A percentile compares a stretch with the other conserved stretches of the same genome.
These are phyloP conservation scores for Siphamia tubifer DNA, from an alignment of 2,113 vertebrate species.

Conservation along the genomic window DNA sequence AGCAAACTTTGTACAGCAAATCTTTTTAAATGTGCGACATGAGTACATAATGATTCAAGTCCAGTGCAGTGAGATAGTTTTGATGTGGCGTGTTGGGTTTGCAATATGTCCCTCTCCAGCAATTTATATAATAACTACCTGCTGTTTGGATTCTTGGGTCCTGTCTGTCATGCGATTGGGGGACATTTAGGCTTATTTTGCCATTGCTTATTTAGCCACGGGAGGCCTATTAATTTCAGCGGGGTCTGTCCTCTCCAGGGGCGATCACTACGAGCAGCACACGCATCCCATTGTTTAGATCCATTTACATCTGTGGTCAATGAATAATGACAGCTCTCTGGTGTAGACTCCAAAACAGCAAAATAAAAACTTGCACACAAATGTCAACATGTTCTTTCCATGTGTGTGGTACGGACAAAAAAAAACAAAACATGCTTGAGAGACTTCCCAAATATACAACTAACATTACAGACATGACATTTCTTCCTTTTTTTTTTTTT, in stretches of 20 bases:
- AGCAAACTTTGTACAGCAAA: slow-evolving; percentile 41
- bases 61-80: slow-evolving; percentile 61
- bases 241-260: slow-evolving; percentile 79
- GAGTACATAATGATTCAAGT: slow-evolving; percentile 43
- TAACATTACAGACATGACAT: slow-evolving; percentile 25
- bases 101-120: slow-evolving; percentile 77
- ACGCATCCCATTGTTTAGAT: slow-evolving; percentile 75
- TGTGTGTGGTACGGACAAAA: no score
- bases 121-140: slow-evolving; percentile 82
- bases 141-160: slow-evolving; percentile 80
- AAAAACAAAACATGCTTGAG: slow-evolving; percentile 24
- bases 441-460: slow-evolving; percentile 39
- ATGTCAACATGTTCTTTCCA: no score
- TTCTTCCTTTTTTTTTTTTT: neutral
- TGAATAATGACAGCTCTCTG: slow-evolving; percentile 72
- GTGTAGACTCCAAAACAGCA: slow-evolving; percentile 23
- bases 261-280: slow-evolving; percentile 69
- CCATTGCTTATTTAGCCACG: slow-evolving; percentile 82
- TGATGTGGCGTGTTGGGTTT: slow-evolving; percentile 70
- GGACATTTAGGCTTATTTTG: slow-evolving; percentile 83
- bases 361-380: slow-evolving; percentile 56
- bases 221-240: slow-evolving; percentile 86
- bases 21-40: neutral
- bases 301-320: slow-evolving; percentile 81
- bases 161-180: slow-evolving; percentile 80